Conservation (phyloP, 2,888 invertebrate species). For the Criorhina ranunculi region DNA sequence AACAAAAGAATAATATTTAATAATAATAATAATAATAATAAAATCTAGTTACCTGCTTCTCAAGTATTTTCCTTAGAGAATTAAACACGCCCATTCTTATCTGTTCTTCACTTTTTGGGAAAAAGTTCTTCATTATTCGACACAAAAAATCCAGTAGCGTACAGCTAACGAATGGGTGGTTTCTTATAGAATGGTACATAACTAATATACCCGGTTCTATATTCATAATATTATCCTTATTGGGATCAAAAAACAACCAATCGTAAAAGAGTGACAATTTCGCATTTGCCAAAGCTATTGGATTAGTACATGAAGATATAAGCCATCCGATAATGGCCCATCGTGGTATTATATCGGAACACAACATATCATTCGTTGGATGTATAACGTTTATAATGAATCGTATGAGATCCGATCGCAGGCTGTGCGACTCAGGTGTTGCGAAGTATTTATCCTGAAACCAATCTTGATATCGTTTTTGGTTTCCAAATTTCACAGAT, state of each 20-base stretch:
- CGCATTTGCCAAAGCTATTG: constrained; percentile 88
- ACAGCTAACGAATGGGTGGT: constrained; percentile 88
- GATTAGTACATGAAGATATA: constrained; percentile 88
- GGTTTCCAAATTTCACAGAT: constrained; percentile 87
- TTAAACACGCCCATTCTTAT: constrained; percentile 85
- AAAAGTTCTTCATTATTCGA: constrained; percentile 86
- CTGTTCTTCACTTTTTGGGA: constrained; percentile 83
- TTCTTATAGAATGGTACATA: constrained; percentile 89
- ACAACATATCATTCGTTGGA: constrained; percentile 88
- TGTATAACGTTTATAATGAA: constrained; percentile 89
- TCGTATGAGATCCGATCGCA: constrained; percentile 89
- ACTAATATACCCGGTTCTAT: constrained; percentile 89
- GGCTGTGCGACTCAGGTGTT: constrained; percentile 88
- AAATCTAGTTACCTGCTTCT: constrained; percentile 89
- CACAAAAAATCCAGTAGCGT: constrained; percentile 89
- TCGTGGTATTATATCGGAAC: constrained; percentile 89
- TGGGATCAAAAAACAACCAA: constrained; percentile 89
- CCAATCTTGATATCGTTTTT: constrained; percentile 90
- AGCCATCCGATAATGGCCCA: constrained; percentile 91
- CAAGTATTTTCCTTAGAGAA: constrained; percentile 83
- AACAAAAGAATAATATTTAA: neutral
- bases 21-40: neutral
- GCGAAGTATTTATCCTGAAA: constrained; percentile 89
- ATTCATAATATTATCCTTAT: constrained; percentile 89
- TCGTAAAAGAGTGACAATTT: constrained; percentile 89